Conservation (phyloP, 2,888 invertebrate genomes). For the Drosophila anomalata region DNA sequence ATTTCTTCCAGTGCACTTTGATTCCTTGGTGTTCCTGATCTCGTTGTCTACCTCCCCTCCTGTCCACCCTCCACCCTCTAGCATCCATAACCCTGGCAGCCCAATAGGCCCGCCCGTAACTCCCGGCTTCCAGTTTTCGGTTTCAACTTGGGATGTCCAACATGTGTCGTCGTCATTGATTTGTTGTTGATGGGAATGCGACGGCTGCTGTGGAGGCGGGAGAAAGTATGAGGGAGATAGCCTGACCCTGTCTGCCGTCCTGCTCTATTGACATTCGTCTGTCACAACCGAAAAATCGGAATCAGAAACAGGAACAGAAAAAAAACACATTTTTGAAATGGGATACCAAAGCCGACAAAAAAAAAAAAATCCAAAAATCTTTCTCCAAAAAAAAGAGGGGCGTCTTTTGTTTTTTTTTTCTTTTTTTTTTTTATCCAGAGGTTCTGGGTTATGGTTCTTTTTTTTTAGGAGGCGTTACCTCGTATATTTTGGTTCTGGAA, state of each 20-base stretch:
- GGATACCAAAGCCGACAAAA: constrained; percentile 3
- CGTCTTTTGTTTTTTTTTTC: neutral
- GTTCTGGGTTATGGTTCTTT: constrained; percentile 7
- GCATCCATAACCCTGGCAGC: neutral
- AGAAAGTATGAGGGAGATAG: neutral
- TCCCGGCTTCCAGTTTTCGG: constrained; percentile 30
- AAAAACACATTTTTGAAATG: neutral
- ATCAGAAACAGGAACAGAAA: neutral
- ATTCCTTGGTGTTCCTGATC: constrained; percentile 29
- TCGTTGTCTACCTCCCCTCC: constrained; percentile 12
- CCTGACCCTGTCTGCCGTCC: constrained; percentile 22
- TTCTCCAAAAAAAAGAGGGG: constrained; percentile 10
- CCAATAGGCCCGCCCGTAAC: neutral
- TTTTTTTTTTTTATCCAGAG: constrained; percentile 2
- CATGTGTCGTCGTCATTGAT: constrained; percentile 80
- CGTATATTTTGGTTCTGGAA: constrained; percentile 46
- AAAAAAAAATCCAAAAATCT: constrained; percentile 7
- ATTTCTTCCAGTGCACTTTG: constrained; percentile 19
- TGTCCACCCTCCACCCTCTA: neutral
- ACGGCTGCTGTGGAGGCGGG: constrained; percentile 39
- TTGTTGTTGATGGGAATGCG: constrained; percentile 71
- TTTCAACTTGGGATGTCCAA: constrained; percentile 68
- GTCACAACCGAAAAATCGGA: constrained; percentile 64
- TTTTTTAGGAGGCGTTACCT: constrained; percentile 64
- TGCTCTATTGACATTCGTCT: constrained; percentile 71